Evolutionary conservation across 1,140 invertebrate species (phyloP).

Genomic region (Asobara japonica): DNA sequence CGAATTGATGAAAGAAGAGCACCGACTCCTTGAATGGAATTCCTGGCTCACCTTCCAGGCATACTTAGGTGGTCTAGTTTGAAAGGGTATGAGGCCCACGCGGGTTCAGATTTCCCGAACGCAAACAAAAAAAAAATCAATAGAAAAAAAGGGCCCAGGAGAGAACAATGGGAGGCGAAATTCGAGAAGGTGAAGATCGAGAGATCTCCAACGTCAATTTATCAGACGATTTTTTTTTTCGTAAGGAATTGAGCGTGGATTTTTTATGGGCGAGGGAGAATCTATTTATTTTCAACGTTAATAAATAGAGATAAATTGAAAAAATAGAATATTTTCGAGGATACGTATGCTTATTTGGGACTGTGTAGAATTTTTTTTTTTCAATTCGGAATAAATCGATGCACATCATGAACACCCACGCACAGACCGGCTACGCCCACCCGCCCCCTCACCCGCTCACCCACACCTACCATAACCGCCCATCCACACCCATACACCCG

Average conservation of each 20-base stretch:
- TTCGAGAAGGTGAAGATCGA: slow-evolving; percentile 42
- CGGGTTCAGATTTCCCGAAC: slow-evolving; percentile 2
- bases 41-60: background rate
- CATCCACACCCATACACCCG: too few relatives aligned
- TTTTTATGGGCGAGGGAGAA: too few relatives aligned
- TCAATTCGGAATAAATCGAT: too few relatives aligned
- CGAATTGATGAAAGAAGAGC: background rate
- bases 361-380: too few relatives aligned
- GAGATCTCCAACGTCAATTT: slow-evolving; percentile 13
- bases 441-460: too few relatives aligned
- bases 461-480: too few relatives aligned
- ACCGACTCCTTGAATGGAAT: background rate
- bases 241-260: background rate
- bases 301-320: too few relatives aligned
- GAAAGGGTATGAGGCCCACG: background rate
- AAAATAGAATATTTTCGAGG: too few relatives aligned
- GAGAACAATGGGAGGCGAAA: slow-evolving; percentile 56
- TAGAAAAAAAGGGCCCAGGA: background rate
- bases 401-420: too few relatives aligned
- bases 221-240: slow-evolving; percentile 4
- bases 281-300: too few relatives aligned
- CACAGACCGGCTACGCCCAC: too few relatives aligned
- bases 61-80: slow-evolving; percentile 2
- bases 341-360: too few relatives aligned
- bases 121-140: slow-evolving; percentile 13